Conservation (phyloP, 2,113 vertebrate species). For the Corapipo altera region DNA sequence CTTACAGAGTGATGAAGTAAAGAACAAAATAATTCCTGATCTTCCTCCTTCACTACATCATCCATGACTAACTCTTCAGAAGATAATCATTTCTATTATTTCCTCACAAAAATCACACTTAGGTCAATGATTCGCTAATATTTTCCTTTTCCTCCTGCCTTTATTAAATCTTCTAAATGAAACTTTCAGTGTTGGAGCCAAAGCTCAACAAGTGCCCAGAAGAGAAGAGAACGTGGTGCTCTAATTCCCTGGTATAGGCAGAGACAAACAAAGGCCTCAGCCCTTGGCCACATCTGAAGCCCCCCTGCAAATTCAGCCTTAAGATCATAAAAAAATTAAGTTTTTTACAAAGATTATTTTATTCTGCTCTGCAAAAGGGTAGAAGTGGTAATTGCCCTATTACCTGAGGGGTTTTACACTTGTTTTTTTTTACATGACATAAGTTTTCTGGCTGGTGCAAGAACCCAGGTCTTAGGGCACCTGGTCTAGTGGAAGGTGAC, state of each 20-base stretch:
- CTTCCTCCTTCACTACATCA: not conserved
- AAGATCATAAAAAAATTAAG: not conserved
- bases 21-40: not conserved
- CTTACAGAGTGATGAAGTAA: not conserved
- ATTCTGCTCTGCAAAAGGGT: not conserved
- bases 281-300: not conserved
- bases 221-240: not conserved
- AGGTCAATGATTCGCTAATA: not conserved
- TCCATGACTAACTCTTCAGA: not conserved
- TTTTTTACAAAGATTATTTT: not conserved
- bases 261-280: not conserved
- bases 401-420: not conserved
- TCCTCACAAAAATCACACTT: not conserved
- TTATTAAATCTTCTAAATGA: not conserved
- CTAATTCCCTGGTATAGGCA: not conserved
- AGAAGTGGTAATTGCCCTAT: not conserved
- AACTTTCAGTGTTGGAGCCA: not conserved
- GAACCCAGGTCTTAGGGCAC: not conserved
- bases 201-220: not conserved
- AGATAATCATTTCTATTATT: not conserved
- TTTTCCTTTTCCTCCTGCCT: not conserved
- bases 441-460: not conserved
- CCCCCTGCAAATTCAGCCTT: not conserved
- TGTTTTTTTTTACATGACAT: rapidly evolving
- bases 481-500: not conserved